Base-by-base conservation (phyloP, 2,797 vertebrate genomes). In the Phoebastria nigripes region DNA sequence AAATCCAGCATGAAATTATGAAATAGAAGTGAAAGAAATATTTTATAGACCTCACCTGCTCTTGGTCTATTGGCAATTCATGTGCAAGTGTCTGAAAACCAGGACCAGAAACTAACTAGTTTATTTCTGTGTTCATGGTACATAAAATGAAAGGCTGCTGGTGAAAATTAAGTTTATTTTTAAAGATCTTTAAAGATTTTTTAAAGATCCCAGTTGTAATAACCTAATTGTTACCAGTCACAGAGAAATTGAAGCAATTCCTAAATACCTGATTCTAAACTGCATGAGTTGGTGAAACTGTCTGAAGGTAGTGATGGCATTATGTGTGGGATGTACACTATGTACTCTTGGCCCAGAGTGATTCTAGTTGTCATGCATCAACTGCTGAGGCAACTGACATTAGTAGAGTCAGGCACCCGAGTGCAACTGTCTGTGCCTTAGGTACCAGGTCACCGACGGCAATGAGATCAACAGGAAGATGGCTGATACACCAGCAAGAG, bases 301-400 rank as follows among this genome's bases (percentile, higher is more conserved):
- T 12, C 8, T 0, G 1, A 39, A 56, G 18, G 47, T 8, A 58
- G 29, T 1, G 4, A 22, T 14, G 39, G 46, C 33, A 14, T 58
- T 59, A 35, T 6, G 22, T 9, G 25, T 59, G 55, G 47, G 52
- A 73, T 5, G n/a, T 31, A 70, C 73, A 31, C 33, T 29, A 11
- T 0, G 2, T 58, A n/a, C 47, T 59, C 11, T 5, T 15, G 59
- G 61, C 35, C 42, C 15, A 22, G 52, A 16, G 46, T 16, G 55
- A 39, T 35, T 55, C 13, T 16, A 11, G 24, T 8, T 33, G 44
- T 20, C 62, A 20, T 3, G 2, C 58, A 72, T 8, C n/a, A 31
- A 1, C 41, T 41, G 58, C 66, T 25, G 26, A 26, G 26, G 47
- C 54, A 70, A 31, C 17, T 39, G 58, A 63, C 69, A 63, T 44